These are phyloP conservation scores for Dendronephthya gigantea DNA, from an alignment of 64 coral and sea anemone species.

Conservation along the genomic window DNA sequence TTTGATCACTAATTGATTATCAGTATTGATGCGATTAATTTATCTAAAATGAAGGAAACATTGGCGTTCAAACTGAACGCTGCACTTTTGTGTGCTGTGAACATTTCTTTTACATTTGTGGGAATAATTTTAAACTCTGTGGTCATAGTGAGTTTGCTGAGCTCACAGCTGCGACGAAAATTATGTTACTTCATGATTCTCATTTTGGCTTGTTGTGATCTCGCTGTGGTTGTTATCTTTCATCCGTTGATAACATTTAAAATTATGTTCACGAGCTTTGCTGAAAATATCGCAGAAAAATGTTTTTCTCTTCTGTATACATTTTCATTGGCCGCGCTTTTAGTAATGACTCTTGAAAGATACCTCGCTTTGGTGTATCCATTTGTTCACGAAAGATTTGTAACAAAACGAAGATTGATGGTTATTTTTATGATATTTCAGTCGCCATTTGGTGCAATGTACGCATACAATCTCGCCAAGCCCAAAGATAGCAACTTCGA, in stretches of 20 bases:
- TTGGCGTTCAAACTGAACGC: too few relatives aligned
- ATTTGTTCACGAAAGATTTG: neutral
- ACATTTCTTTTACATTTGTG: neutral
- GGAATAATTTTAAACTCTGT: neutral
- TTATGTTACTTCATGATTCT: neutral
- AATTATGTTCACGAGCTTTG: neutral
- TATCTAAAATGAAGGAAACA: too few relatives aligned
- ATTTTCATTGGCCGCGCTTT: neutral
- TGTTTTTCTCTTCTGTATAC: neutral
- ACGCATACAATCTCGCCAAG: neutral
- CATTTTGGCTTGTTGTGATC: neutral
- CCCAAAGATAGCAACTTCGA: neutral
- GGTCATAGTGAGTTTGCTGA: neutral
- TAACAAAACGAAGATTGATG: neutral
- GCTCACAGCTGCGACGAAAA: neutral
- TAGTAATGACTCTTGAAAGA: neutral
- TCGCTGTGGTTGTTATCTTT: neutral
- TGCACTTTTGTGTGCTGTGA: neutral
- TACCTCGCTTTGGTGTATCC: neutral
- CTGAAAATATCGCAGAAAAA: neutral
- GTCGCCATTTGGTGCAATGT: neutral
- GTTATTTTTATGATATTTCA: neutral
- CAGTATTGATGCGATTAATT: too few relatives aligned
- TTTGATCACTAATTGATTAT: too few relatives aligned
- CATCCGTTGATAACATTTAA: neutral